A percentile compares a stretch with the other conserved stretches of the same genome.
These are phyloP conservation scores for Zelleria hepariella DNA, from an alignment of 2,888 invertebrate genomes.

Conservation along the genomic window DNA sequence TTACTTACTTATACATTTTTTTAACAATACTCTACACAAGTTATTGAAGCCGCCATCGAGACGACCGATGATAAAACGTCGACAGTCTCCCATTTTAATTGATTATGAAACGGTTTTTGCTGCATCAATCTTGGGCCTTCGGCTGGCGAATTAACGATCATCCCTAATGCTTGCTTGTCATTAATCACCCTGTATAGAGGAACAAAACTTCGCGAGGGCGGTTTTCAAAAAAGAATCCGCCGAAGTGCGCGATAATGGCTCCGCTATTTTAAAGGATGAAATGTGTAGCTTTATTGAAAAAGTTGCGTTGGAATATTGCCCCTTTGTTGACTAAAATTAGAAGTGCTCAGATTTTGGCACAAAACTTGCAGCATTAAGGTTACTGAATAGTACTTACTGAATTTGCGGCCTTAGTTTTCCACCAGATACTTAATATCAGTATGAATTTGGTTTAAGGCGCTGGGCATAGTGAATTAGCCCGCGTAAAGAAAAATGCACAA, in stretches of 20 bases:
- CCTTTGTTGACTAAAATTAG: too few relatives aligned
- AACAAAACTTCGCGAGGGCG: not conserved
- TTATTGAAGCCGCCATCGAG: not conserved
- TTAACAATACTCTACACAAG: not conserved
- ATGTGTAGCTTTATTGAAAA: too few relatives aligned
- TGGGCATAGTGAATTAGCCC: too few relatives aligned
- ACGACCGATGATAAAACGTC: not conserved
- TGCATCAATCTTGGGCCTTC: not conserved
- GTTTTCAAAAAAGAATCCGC: not conserved
- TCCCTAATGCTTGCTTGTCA: constrained; percentile 1
- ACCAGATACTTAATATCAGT: too few relatives aligned
- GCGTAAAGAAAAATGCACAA: too few relatives aligned
- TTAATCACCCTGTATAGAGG: not conserved
- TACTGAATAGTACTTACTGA: too few relatives aligned
- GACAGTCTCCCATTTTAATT: not conserved
- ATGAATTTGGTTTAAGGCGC: too few relatives aligned
- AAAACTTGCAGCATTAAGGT: too few relatives aligned
- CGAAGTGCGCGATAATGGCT: not conserved
- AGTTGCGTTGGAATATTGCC: too few relatives aligned
- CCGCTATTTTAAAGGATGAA: not conserved
- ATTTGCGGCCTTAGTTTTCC: too few relatives aligned
- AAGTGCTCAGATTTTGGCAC: too few relatives aligned
- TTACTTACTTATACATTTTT: too few relatives aligned
- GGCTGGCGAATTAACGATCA: constrained; percentile 1
- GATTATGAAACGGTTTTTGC: not conserved